These are phyloP conservation scores for Psammodynastes pulverulentus DNA, from an alignment of 2,113 vertebrate genomes.

Conservation along the genomic window DNA sequence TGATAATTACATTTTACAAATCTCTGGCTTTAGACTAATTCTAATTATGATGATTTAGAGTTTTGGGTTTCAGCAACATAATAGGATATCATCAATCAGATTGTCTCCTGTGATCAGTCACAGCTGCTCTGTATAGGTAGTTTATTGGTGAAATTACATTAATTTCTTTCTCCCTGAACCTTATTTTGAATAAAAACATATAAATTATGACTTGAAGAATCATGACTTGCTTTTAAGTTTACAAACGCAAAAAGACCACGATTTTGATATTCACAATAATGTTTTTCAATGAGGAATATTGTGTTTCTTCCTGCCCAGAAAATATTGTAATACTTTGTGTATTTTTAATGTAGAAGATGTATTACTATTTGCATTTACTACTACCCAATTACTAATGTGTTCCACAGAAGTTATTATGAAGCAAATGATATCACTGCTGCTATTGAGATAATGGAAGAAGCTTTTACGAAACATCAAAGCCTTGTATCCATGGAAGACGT, in stretches of 20 bases:
- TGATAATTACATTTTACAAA: background rate
- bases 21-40: background rate
- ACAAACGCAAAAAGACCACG: background rate
- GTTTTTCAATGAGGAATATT: background rate
- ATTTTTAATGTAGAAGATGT: background rate
- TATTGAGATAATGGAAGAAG: conserved; percentile 88
- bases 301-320: background rate
- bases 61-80: background rate
- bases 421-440: conserved; percentile 86
- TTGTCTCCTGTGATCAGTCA: background rate
- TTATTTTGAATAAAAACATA: background rate
- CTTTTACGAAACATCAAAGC: conserved; percentile 82
- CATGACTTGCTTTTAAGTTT: background rate
- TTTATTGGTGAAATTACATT: background rate
- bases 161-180: background rate
- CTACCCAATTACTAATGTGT: rapidly evolving
- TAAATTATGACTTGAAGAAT: background rate
- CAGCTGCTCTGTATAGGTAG: background rate
- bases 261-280: background rate
- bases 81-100: background rate
- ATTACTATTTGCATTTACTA: background rate
- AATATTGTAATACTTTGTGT: background rate
- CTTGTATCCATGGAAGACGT: conserved; percentile 89
- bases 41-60: background rate
- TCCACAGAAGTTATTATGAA: conserved; percentile 90